Conservation (phyloP, 2,797 vertebrate species). For the Erpetoichthys calabaricus region DNA sequence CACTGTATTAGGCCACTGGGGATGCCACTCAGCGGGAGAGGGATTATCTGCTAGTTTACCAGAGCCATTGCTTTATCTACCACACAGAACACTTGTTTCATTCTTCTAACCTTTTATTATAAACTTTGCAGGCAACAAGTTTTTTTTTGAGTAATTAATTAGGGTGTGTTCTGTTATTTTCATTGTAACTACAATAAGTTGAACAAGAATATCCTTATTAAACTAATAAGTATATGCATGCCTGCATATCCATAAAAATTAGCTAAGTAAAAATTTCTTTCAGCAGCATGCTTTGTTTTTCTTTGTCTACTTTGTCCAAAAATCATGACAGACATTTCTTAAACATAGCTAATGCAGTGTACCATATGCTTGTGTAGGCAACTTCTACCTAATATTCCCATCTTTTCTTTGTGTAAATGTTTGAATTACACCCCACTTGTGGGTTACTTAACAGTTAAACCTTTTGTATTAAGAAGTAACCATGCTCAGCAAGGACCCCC, state of each 20-base stretch:
- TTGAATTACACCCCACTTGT: conserved; percentile 12
- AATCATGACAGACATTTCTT: too few species aligned
- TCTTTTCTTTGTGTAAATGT: conserved; percentile 13
- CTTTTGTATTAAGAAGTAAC: conserved; percentile 41
- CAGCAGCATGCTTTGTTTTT: too few species aligned
- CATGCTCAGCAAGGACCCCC: conserved; percentile 33
- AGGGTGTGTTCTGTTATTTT: too few species aligned
- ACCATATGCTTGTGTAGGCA: neutral
- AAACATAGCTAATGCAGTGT: too few species aligned
- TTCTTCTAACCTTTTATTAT: conserved; percentile 36
- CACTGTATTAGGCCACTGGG: conserved; percentile 55
- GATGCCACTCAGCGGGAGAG: conserved; percentile 52
- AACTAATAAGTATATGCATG: too few species aligned
- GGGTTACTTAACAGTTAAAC: conserved; percentile 39
- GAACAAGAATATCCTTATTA: too few species aligned
- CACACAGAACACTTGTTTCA: conserved; percentile 49
- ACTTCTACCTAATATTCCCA: conserved; percentile 22
- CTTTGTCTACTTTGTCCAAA: too few species aligned
- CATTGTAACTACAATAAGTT: too few species aligned
- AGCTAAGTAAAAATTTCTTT: too few species aligned
- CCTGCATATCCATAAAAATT: too few species aligned
- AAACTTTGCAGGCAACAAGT: conserved; percentile 35
- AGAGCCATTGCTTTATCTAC: conserved; percentile 47
- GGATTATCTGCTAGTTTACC: conserved; percentile 46
- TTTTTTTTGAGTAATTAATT: neutral